Evolutionary conservation across 2,113 vertebrate genomes (phyloP), one percentile per base, ranked within the genome.

Genomic region (Oenanthe melanoleuca): DNA sequence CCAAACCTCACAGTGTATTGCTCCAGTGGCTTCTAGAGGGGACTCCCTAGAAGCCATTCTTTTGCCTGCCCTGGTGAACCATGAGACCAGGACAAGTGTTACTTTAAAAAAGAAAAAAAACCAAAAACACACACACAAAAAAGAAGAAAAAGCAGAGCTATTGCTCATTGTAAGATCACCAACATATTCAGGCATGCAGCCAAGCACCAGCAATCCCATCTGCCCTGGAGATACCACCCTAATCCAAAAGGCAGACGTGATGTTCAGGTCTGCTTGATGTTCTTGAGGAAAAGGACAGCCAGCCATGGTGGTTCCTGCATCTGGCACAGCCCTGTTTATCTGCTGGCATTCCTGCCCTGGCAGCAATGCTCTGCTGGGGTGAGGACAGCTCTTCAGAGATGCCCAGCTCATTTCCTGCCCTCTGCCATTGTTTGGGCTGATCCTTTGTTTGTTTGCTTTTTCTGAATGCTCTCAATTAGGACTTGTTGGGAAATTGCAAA

Each of bases 391-490:
- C 75, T 80, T 80, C 1, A 1, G 86, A 93, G 72, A 59, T 90
- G 72, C 64, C 52, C 72, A 15, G 38, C 29, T 83, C 4, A 2
- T 96, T 88, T 93, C 80, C 91, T 94, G 56, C 60, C 33, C 67
- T 83, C 82, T 93, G 91, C 75, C 61, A 80, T 78, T 93, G 88
- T 94, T 95, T 94, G 83, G 26, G 64, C 86, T 90, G 60, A 81
- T 92, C 14, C 13, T 93, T 89, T 94, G 75, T 94, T 95, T 97
- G 86, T 89, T 95, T 95, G 38, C 47, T 64, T 94, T 93, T 93
- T 91, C 94, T 95, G 80, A 96, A 84, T 92, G 96, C 91, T 93
- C 94, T 89, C 91, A 92, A 87, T 95, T 93, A 95, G 31, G 49
- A 64, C 57, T 67, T 44, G 53, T 92, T 97, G 94, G 80, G 91